Evolutionary conservation across 2,888 invertebrate species (phyloP).

Genomic region (Mimas tiliae): DNA sequence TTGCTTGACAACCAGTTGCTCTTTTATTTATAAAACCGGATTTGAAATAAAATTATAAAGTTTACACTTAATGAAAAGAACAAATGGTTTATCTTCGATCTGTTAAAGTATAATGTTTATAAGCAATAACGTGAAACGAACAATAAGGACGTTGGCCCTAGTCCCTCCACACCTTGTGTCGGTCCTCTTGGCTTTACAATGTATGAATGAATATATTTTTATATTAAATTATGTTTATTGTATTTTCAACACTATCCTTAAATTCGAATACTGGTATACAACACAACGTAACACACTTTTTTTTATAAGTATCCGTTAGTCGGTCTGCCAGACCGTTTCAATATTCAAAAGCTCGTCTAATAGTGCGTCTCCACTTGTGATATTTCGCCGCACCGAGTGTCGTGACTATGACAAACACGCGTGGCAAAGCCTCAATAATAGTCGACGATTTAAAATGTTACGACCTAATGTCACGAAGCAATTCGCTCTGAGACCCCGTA

Average conservation of each 20-base stretch:
- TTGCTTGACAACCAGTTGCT: not conserved
- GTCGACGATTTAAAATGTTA: too few relatives aligned
- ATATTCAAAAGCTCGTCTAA: too few relatives aligned
- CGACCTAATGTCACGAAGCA: too few relatives aligned
- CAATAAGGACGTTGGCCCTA: not conserved
- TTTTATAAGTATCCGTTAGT: too few relatives aligned
- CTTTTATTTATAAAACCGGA: not conserved
- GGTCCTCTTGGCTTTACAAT: conserved; percentile 7
- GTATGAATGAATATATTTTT: not conserved
- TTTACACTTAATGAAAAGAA: conserved; percentile 7
- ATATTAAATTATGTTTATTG: not conserved
- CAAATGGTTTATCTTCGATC: conserved; percentile 18
- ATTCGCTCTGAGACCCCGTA: too few relatives aligned
- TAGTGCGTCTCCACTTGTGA: too few relatives aligned
- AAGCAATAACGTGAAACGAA: conserved; percentile 19
- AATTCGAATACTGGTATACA: not conserved
- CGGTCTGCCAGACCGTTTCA: too few relatives aligned
- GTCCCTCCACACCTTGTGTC: conserved; percentile 10
- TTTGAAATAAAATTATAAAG: not conserved
- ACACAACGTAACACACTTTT: too few relatives aligned
- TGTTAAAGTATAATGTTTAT: conserved; percentile 14
- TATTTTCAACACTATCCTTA: not conserved
- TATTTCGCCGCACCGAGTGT: too few relatives aligned
- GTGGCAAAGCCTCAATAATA: too few relatives aligned
- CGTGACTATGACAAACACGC: too few relatives aligned